A percentile compares a stretch with the other conserved stretches of the same genome.
These are phyloP conservation scores for Danaus chrysippus DNA, from an alignment of 2,888 invertebrate species.

Conservation along the genomic window DNA sequence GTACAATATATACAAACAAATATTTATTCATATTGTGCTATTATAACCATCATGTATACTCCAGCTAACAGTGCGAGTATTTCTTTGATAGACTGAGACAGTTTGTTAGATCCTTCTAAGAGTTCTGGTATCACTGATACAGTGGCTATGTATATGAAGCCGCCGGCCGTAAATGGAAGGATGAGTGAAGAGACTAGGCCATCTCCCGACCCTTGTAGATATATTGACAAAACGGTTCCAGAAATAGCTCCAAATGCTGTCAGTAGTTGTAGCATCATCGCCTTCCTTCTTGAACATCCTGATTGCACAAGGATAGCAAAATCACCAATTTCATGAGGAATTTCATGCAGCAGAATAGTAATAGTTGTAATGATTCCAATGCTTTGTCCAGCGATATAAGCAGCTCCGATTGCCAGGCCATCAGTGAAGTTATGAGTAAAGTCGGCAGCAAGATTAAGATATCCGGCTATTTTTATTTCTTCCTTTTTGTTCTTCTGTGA, in stretches of 20 bases:
- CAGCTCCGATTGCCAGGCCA: conserved; percentile 99
- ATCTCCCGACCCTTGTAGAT: conserved; percentile 85
- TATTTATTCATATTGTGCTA: conserved; percentile 83
- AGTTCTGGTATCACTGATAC: conserved; percentile 99
- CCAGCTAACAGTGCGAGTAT: conserved; percentile 92
- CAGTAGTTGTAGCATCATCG: conserved; percentile 94
- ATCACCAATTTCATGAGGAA: conserved; percentile 99
- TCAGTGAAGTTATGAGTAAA: conserved; percentile 99
- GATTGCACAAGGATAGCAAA: conserved; percentile 99
- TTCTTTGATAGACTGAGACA: conserved; percentile 94
- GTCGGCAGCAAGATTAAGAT: conserved; percentile 98
- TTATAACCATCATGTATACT: conserved; percentile 97
- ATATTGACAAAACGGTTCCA: conserved; percentile 93
- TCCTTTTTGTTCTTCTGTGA: conserved; percentile 61
- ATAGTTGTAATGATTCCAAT: conserved; percentile 94
- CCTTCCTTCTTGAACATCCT: conserved; percentile 95
- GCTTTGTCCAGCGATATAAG: conserved; percentile 93
- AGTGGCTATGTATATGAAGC: conserved; percentile 99
- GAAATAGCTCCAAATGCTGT: conserved; percentile 97
- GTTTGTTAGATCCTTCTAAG: conserved; percentile 90
- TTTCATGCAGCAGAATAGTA: conserved; percentile 98
- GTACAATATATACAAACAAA: conserved; percentile 27
- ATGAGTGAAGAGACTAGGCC: conserved; percentile 91
- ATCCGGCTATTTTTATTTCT: conserved; percentile 82
- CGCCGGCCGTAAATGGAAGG: conserved; percentile 98